Percentiles rank a stretch among this genome's conserved stretches.
phyloP scores from a whole-genome alignment of 1,140 invertebrate genomes.

The Chrysopa pallens region DNA sequence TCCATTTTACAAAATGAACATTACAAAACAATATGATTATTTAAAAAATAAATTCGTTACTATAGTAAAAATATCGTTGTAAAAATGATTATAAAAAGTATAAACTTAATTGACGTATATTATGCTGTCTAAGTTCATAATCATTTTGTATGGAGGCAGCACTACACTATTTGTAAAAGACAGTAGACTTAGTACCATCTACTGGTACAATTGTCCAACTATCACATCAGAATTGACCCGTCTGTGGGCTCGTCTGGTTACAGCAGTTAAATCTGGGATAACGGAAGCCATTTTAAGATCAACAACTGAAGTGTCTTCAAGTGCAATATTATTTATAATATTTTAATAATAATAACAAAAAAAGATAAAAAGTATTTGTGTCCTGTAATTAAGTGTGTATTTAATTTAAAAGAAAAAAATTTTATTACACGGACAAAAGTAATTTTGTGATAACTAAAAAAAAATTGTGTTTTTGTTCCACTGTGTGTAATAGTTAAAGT shows the following conservation, averaged over 20 bases:
- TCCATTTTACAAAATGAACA: too few species aligned
- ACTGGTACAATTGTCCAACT: not conserved
- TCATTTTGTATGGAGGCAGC: slow-evolving; percentile 4
- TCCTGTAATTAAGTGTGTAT: not conserved
- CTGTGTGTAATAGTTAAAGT: too few species aligned
- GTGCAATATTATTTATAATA: slow-evolving; percentile 3
- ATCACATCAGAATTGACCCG: slow-evolving; percentile 15
- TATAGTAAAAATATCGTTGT: too few species aligned
- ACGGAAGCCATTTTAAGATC: slow-evolving; percentile 14
- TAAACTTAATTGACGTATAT: too few species aligned
- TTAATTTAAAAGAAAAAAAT: slow-evolving; percentile 6
- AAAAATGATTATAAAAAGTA: too few species aligned
- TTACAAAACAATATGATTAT: too few species aligned
- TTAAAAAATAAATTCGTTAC: too few species aligned
- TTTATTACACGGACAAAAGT: too few species aligned
- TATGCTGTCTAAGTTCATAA: slow-evolving; percentile 1
- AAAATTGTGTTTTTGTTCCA: too few species aligned
- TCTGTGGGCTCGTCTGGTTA: slow-evolving; percentile 12
- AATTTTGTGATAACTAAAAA: too few species aligned
- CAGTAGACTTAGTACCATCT: slow-evolving; percentile 2
- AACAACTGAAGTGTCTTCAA: slow-evolving; percentile 3
- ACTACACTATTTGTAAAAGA: not conserved
- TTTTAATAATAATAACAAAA: too few species aligned
- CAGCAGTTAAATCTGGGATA: slow-evolving; percentile 11
- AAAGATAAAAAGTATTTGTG: not conserved